A percentile compares a stretch with the other conserved stretches of the same genome.
Evolutionary conservation across 2,888 invertebrate species (phyloP).

Genomic region (Deroplatys truncata): DNA sequence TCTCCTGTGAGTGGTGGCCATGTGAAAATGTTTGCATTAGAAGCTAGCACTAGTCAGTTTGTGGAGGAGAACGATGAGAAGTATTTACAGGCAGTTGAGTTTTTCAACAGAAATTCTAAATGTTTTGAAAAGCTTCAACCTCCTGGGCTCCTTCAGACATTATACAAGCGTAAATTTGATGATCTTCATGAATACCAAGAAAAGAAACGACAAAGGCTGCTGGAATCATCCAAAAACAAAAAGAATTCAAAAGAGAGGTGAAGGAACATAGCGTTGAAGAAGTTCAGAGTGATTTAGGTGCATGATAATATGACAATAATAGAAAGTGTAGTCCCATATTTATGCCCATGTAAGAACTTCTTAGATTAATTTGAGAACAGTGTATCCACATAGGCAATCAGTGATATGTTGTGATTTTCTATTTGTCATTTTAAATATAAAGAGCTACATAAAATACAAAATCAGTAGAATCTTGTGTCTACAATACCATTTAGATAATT

Average conservation of each 20-base stretch:
- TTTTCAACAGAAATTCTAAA: slow-evolving; percentile 33
- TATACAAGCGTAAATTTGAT: slow-evolving; percentile 76
- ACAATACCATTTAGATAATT: no score
- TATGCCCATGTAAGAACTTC: no score
- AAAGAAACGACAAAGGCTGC: slow-evolving; percentile 54
- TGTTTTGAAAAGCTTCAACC: slow-evolving; percentile 13
- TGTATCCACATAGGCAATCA: no score
- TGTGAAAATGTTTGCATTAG: slow-evolving; percentile 36
- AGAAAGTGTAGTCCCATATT: no score
- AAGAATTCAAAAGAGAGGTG: neutral
- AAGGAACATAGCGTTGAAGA: no score
- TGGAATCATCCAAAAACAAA: neutral
- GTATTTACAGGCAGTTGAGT: neutral
- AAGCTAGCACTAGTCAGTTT: slow-evolving; percentile 31
- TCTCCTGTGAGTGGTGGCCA: slow-evolving; percentile 30
- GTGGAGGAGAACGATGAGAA: slow-evolving; percentile 20
- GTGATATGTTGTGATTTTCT: no score
- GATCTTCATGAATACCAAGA: slow-evolving; percentile 76
- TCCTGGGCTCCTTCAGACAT: slow-evolving; percentile 47
- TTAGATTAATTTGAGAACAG: no score
- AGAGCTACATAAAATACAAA: no score
- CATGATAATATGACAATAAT: no score
- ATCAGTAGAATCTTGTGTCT: no score
- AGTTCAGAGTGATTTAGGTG: no score
- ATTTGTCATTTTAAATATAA: no score